Evolutionary conservation across 1,140 invertebrate species (phyloP), one percentile per base, ranked within the genome.

Genomic region (Notospermus geniculatus): DNA sequence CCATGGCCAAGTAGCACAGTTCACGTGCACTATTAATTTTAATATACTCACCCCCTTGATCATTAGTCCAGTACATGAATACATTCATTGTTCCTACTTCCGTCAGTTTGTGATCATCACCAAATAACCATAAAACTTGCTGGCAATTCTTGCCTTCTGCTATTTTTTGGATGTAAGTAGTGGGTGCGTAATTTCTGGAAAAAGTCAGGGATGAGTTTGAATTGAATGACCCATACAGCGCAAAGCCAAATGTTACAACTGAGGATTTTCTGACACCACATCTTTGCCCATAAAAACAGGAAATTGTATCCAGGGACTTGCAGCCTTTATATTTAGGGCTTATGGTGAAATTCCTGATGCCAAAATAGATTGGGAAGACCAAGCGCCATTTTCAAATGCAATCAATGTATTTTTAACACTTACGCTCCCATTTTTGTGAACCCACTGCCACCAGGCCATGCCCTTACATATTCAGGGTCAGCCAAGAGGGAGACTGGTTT

Each of bases 71-170:
- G 73, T 91, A 88, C 67, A 96, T 85, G 75, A 99, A 98, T 53
- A 99, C 88, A 74, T 99, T 99, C 97, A 99, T 99, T 9, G 96
- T 94, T 43, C 97, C 97, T 52, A 93, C 95, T 86, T 99, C 97
- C 0, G 97, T 99, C 1, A 99, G 72, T 76, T 96, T 87, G 77
- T 97, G 88, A 75, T 99, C 89, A 2, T 93, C 87, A 9, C 96
- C 97, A 80, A 90, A 98, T 4, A 99, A 82, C 97, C 97, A 99
- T 7, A 99, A 80, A 2, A 98, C 94, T 85, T 99, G 97, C 71
- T 99, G 94, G 57, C 93, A 88, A 2, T 92, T 92, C 71, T 87
- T 83, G 60, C 87, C 84, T 4, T 84, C 83, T 0, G 97, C 97
- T 67, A 89, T 83, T 66, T 88, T 88, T 81, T 88, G 82, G 11